Evolutionary conservation across 2,888 invertebrate genomes (phyloP).

Genomic region (Penaeus monodon): DNA sequence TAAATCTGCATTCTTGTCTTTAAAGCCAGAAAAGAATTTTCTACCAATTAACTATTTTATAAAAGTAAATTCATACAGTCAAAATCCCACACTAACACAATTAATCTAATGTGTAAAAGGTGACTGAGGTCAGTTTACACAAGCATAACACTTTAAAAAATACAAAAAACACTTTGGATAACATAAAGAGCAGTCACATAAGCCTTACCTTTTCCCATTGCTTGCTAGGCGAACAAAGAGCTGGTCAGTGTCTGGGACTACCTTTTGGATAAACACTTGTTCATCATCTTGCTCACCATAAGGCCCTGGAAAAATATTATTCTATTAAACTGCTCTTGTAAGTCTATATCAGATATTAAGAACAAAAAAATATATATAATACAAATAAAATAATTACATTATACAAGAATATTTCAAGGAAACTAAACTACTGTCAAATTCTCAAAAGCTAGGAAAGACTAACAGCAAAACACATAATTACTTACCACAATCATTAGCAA

Average conservation of each 20-base stretch:
- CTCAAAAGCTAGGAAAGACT: not conserved
- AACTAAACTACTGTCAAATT: not conserved
- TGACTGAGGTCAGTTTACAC: too few species aligned
- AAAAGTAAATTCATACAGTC: too few species aligned
- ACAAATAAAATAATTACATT: too few species aligned
- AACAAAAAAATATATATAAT: too few species aligned
- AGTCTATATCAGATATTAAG: too few species aligned
- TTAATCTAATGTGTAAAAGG: too few species aligned
- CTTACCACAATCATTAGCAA: slow-evolving; percentile 79
- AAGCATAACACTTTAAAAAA: too few species aligned
- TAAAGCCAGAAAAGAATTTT: too few species aligned
- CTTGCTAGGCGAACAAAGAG: slow-evolving; percentile 94
- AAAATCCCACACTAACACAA: too few species aligned
- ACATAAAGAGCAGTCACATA: not conserved
- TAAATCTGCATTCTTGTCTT: too few species aligned
- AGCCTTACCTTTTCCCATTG: slow-evolving; percentile 81
- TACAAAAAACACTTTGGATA: not conserved
- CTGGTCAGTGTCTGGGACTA: slow-evolving; percentile 96
- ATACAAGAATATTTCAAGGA: too few species aligned
- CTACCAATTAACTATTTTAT: too few species aligned
- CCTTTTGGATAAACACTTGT: slow-evolving; percentile 97
- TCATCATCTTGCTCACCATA: slow-evolving; percentile 98
- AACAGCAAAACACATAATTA: slow-evolving; percentile 22
- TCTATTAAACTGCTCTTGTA: not conserved
- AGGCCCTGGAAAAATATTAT: slow-evolving; percentile 72